A percentile compares a stretch with the other conserved stretches of the same genome.
These are phyloP conservation scores for Anthoscopus minutus DNA, from an alignment of 2,113 vertebrate genomes.

Conservation along the genomic window DNA sequence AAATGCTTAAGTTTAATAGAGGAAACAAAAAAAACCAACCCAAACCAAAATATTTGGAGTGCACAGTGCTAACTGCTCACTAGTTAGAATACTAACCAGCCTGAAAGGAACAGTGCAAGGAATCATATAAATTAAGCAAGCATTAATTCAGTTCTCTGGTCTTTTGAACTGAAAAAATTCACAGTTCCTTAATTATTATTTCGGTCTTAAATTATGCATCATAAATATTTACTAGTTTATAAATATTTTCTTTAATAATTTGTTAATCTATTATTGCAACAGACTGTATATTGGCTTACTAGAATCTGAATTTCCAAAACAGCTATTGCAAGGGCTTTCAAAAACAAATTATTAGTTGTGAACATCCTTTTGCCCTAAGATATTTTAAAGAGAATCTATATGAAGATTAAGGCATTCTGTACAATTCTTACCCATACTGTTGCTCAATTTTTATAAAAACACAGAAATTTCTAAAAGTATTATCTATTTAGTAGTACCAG, in stretches of 20 bases:
- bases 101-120: background rate
- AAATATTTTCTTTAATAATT: background rate
- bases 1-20: background rate
- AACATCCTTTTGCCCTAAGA: background rate
- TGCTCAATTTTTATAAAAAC: background rate
- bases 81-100: background rate
- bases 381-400: background rate
- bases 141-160: background rate
- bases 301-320: background rate
- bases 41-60: background rate
- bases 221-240: background rate
- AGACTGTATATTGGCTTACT: background rate
- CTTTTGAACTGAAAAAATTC: background rate
- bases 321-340: background rate
- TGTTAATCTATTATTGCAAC: background rate
- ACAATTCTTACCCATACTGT: background rate
- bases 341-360: background rate
- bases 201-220: background rate
- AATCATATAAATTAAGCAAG: background rate
- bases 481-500: background rate
- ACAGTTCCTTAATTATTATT: background rate
- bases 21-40: accelerated
- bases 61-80: background rate
- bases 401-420: background rate
- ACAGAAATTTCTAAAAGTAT: background rate